Base-by-base conservation (phyloP, 2,797 vertebrate species). In the Phylloscopus collybita region DNA sequence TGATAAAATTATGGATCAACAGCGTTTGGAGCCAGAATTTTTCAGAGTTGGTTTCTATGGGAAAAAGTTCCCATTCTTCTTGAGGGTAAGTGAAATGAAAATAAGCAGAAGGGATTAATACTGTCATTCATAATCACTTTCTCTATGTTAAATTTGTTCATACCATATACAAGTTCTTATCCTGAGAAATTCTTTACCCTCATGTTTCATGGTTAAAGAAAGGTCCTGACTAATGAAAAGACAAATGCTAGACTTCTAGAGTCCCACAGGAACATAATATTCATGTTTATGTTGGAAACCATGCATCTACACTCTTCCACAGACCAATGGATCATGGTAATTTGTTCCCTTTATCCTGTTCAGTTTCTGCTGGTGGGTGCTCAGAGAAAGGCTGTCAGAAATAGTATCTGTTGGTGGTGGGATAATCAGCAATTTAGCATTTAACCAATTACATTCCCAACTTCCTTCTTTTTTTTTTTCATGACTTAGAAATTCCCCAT, bases 1-100 rank as follows among this genome's bases (percentile, higher is more conserved):
- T 45, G 99, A 99, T 98, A 99, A 99, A 98, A 99, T 99, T 90
- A 99, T 99, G 99, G 99, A 99, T 97, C 99, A 99, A 94, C 99
- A 99, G 80, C 98, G 99, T 64, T 96, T 99, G 91, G 99, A 99
- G 79, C 99, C 99, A 3, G 99, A 99, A 94, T 99, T 99, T 98
- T 99, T 99, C 97, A 97, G 99, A 97, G 99, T 99, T 78, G 99
- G 99, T 60, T 99, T 99, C 98, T 99, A 99, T 47, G 99, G 99
- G 34, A 99, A 99, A 94, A 99, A 99, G 94, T 99, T 99, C 88
- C 99, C 99, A 56, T 99, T 99, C 98, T 99, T 99, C 98, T 97
- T 99, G 88, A 97, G 99, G 98, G 99, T 99, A 98, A 98, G 98
- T 97, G 88, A 76, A 57, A 50, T 67, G 29, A 59, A 93, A 90